A percentile compares a stretch with the other conserved stretches of the same genome.
phyloP scores from a whole-genome alignment of 2,113 vertebrate genomes.

The Speoplatyrhinus poulsoni region DNA sequence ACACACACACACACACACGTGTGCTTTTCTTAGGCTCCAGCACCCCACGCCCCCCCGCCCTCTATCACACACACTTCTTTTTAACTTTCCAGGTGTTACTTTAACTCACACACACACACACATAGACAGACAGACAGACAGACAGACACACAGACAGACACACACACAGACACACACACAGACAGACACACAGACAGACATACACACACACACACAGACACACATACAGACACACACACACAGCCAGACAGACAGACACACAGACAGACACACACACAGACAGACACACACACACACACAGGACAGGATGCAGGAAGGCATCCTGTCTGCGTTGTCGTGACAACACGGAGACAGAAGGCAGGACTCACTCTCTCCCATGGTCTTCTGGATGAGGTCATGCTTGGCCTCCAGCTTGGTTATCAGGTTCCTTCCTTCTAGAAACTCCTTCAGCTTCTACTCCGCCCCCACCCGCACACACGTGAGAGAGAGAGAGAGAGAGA shows the following conservation, averaged over 20 bases:
- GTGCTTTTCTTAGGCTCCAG: constrained; percentile 21
- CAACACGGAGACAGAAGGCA: background rate
- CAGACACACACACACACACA: constrained; percentile 1
- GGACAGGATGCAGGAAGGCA: constrained; percentile 10
- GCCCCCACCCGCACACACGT: constrained; percentile 6
- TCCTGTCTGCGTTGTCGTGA: constrained; percentile 33
- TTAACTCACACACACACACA: too few species aligned
- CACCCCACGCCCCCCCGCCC: background rate
- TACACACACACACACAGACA: too few species aligned
- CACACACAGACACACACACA: constrained; percentile 3
- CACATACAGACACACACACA: too few species aligned
- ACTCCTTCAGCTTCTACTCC: constrained; percentile 97
- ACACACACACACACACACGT: background rate
- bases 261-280: constrained; percentile 7
- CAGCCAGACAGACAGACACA: background rate
- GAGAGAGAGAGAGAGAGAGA: background rate
- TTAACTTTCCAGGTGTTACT: too few species aligned
- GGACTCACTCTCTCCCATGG: constrained; percentile 96
- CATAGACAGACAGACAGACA: too few species aligned
- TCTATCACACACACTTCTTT: too few species aligned
- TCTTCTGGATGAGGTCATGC: constrained; percentile 94
- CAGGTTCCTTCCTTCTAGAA: constrained; percentile 95
- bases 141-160: too few species aligned
- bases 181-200: background rate
- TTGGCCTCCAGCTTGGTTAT: constrained; percentile 99